Evolutionary conservation across 2,797 vertebrate species (phyloP).

Genomic region (Notoglanidium macrostoma): DNA sequence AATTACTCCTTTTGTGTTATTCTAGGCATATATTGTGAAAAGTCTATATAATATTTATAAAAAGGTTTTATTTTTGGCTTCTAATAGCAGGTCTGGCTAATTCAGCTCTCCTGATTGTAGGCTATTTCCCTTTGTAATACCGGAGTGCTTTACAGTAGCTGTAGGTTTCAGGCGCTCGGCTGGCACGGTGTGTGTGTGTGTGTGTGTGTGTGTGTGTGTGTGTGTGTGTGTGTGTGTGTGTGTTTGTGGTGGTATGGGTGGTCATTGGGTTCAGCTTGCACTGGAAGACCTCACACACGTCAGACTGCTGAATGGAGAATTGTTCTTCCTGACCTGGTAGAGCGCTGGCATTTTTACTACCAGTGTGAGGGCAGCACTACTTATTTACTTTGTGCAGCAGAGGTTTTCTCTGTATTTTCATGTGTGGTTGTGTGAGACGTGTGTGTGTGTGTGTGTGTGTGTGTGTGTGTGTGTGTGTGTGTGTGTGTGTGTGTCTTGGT

Average conservation of each 20-base stretch:
- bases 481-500: slow-evolving; percentile 42
- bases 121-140: slow-evolving; percentile 69
- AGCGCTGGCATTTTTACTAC: slow-evolving; percentile 61
- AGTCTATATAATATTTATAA: slow-evolving; percentile 38
- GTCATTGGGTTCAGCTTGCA: slow-evolving; percentile 68
- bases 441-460: slow-evolving; percentile 34
- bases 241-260: slow-evolving; percentile 72
- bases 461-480: slow-evolving; percentile 39
- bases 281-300: slow-evolving; percentile 67
- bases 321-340: slow-evolving; percentile 68
- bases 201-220: slow-evolving; percentile 22
- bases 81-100: slow-evolving; percentile 65
- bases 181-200: slow-evolving; percentile 56
- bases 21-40: slow-evolving; percentile 23
- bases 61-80: slow-evolving; percentile 43
- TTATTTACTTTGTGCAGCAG: slow-evolving; percentile 58
- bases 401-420: slow-evolving; percentile 46
- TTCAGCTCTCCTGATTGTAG: slow-evolving; percentile 62
- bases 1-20: slow-evolving; percentile 41
- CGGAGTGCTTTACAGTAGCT: slow-evolving; percentile 42
- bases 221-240: slow-evolving; percentile 49
- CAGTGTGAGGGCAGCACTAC: slow-evolving; percentile 63
- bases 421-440: slow-evolving; percentile 43
- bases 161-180: slow-evolving; percentile 61
- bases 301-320: slow-evolving; percentile 62